Conservation (phyloP, 2,113 vertebrate genomes). For the Labeo rohita region DNA sequence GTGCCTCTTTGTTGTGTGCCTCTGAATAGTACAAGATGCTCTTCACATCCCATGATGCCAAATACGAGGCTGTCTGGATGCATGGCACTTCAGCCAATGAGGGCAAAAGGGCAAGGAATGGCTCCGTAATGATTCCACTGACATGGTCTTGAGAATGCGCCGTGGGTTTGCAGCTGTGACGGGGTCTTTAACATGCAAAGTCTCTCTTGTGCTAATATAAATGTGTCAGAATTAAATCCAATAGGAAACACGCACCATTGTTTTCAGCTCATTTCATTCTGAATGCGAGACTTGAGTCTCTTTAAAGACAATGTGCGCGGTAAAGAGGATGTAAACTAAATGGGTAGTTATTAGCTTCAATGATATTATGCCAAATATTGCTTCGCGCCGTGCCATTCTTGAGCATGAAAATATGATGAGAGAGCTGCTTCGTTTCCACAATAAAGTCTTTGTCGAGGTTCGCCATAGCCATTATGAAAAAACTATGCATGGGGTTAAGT, state of each 20-base stretch:
- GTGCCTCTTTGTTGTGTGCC: conserved; percentile 81
- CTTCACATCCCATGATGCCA: conserved; percentile 74
- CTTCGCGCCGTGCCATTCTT: conserved; percentile 42
- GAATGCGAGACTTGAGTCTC: neutral
- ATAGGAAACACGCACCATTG: neutral
- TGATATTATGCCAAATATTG: conserved; percentile 42
- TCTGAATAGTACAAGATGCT: conserved; percentile 75
- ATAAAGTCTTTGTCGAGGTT: conserved; percentile 67
- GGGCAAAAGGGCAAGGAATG: conserved; percentile 77
- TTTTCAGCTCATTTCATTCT: conserved; percentile 29
- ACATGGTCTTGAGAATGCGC: conserved; percentile 76
- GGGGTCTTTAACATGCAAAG: conserved; percentile 62
- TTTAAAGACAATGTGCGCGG: conserved; percentile 44
- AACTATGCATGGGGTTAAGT: conserved; percentile 75
- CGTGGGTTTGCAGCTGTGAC: conserved; percentile 66
- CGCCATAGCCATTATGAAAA: conserved; percentile 74
- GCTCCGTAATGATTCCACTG: conserved; percentile 75
- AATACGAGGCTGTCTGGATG: conserved; percentile 68
- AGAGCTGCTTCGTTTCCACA: conserved; percentile 61
- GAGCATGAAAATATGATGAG: conserved; percentile 61
- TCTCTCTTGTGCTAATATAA: conserved; percentile 62
- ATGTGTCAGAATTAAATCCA: conserved; percentile 48
- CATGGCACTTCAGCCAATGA: conserved; percentile 77
- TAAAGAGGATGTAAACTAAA: conserved; percentile 53
- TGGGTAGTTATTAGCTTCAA: conserved; percentile 67